Evolutionary conservation across 2,113 vertebrate species (phyloP), one percentile per base, ranked within the genome.

Genomic region (Coryphaenoides rupestris): DNA sequence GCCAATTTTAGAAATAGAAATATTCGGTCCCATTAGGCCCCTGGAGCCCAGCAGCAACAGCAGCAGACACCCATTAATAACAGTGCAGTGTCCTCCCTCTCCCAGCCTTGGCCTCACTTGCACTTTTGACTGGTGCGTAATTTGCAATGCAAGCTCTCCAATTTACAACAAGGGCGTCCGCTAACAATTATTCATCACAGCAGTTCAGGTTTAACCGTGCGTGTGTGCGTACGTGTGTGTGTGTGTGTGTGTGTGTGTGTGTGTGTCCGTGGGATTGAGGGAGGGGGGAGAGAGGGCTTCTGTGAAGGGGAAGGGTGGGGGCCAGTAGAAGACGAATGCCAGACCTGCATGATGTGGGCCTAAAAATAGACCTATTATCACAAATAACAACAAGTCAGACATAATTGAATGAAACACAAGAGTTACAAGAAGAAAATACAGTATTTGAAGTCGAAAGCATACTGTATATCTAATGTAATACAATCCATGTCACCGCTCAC

Each of bases 111-210:
- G 60, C 67, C 75, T 72, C 76, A 55, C 74, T 63, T 88, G 66
- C 83, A 78, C 84, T 78, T 65, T 69, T 74, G 82, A 82, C 74
- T 63, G 3, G n/a, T 22, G 65, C 45, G 65, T 81, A 75, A 78
- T 86, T 76, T 82, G 72, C 70, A 77, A 65, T 46, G 76, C 79
- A 74, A 80, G 80, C 76, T 52, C 46, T 79, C 55, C 63, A 74
- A 78, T 86, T 75, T 79, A 74, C 73, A 71, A 74, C 75, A 78
- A 74, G 58, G 72, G 71, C 17, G 47, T 62, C 50, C 60, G 68
- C 45, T 55, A 65, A 69, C 57, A 16, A 72, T 76, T 70, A 70
- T 60, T 73, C 69, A 69, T 69, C 55, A 58, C 62, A 69, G 69
- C 60, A 24, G 55, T 69, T 56, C 58, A 52, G 52, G 61, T 59